Base-by-base conservation (phyloP, 2,888 invertebrate genomes). In the Cheilosia vernalis region DNA sequence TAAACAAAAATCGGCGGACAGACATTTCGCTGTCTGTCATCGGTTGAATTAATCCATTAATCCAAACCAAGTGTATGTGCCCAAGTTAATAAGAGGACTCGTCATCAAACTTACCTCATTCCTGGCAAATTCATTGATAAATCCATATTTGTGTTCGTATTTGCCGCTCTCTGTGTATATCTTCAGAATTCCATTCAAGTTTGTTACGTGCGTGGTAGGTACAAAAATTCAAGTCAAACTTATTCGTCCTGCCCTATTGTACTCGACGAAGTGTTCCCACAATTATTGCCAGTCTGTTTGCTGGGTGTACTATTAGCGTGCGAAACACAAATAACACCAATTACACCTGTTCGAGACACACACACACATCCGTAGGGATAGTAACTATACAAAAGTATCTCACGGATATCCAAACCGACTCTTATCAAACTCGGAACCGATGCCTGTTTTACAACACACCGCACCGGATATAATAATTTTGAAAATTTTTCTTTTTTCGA, bases 91-190 rank as follows among this genome's bases (percentile, higher is more conserved):
- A 49, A 17, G 5, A 17, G 17, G 13, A 3, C 15, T 37, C 58
- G 6, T 19, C 33, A 33, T 53, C n/a, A n/a, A 40, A 63, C 76
- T 85, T 72, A 85, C 85, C 85, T 85, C 81, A 76, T 81, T 77
- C 61, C 58, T 37, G 67, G 13, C 37, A 53, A 72, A 66, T 85
- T 85, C 81, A 85, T 85, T 85, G 85, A 85, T 81, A 85, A 85
- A 85, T 85, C 85, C 85, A 77, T 85, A 56, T 24, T 72, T 56
- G 37, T 63, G 21, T 37, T 15, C 7, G 30, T 64, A 13, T 30
- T 53, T 27, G 58, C 21, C 4, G 24, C 47, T 76, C 5, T 56
- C 44, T 66, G 44, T 27, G 47, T 51, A n/a, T 61, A n/a, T 61
- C 15, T 30, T 70, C 44, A 80, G 53, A 70, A 74, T 79, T 74